Base-by-base conservation (phyloP, 1,140 invertebrate genomes). In the Trichogramma pretiosum region DNA sequence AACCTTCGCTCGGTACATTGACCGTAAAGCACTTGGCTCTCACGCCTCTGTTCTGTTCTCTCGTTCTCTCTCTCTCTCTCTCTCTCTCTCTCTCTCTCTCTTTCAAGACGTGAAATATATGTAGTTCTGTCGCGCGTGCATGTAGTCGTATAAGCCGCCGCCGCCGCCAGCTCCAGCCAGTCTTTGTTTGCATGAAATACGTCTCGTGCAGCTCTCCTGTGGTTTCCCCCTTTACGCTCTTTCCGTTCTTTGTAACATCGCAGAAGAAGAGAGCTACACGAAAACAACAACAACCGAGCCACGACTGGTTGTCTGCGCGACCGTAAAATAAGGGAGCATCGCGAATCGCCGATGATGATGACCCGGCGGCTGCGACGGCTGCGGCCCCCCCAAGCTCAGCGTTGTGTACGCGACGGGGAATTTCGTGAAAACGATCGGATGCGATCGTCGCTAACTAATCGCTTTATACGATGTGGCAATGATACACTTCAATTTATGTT, bases 1-100 rank as follows among this genome's bases (percentile, higher is more conserved):
- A 65, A 65, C 62, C 60, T 66, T 64, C 62, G 60, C 38, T 65
- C 59, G 65, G 64, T 59, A 64, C 65, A 55, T 66, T 67, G 65
- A 67, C 61, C 64, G 57, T 50, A 40, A 53, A 51, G 44, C 50
- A 44, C 35, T 19, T 18, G 16, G 3, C 18, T 19, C 16, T 19
- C 35, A 18, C 24, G 24, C 24, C 24, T 28, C 24, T 28, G 11
- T 28, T 28, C 24, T 28, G 4, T 11, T 19, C 19, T 38, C 19
- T 9, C 13, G 13, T 21, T 38, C 11, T 21, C n/a, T 17, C 17
- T 7, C 24, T 28, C 24, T 11, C 9, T 11, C 13, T 19, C 19
- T 38, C 19, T 9, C 13, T 21, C 36, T 38, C 11, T 21, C n/a
- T 17, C 17, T 7, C 24, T 28, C 24, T 11, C 5, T 7, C 24